Percentiles rank a stretch among this genome's conserved stretches.
phyloP scores from a whole-genome alignment of 2,113 vertebrate genomes.

The Crypturellus undulatus region DNA sequence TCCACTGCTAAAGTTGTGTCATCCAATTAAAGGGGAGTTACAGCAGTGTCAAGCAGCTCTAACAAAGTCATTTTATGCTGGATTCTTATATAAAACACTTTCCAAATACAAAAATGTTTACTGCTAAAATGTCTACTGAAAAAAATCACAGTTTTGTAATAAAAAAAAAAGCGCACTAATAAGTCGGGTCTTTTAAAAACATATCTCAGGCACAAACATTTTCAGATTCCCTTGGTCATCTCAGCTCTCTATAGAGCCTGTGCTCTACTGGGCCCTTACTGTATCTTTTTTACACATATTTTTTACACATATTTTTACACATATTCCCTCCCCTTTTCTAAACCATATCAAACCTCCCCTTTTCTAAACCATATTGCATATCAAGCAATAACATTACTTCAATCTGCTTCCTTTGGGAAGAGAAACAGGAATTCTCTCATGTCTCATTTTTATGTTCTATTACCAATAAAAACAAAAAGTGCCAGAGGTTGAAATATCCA shows the following conservation, averaged over 20 bases:
- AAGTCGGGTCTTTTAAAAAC: background rate
- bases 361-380: background rate
- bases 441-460: background rate
- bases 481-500: background rate
- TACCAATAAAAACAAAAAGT: background rate
- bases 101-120: background rate
- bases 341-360: fast-evolving
- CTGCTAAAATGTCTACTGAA: background rate
- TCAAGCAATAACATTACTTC: background rate
- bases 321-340: background rate
- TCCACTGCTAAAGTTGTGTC: background rate
- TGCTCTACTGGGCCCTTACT: background rate
- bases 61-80: background rate
- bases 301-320: too few relatives aligned
- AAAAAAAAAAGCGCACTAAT: background rate
- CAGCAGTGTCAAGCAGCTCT: background rate
- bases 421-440: background rate
- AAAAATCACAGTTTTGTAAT: background rate
- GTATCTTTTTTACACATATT: background rate
- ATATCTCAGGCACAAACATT: background rate
- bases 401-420: background rate
- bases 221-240: background rate
- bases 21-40: background rate
- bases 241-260: background rate
- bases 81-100: background rate